These are phyloP conservation scores for Ametastegia equiseti DNA, from an alignment of 2,888 invertebrate species.

Conservation along the genomic window DNA sequence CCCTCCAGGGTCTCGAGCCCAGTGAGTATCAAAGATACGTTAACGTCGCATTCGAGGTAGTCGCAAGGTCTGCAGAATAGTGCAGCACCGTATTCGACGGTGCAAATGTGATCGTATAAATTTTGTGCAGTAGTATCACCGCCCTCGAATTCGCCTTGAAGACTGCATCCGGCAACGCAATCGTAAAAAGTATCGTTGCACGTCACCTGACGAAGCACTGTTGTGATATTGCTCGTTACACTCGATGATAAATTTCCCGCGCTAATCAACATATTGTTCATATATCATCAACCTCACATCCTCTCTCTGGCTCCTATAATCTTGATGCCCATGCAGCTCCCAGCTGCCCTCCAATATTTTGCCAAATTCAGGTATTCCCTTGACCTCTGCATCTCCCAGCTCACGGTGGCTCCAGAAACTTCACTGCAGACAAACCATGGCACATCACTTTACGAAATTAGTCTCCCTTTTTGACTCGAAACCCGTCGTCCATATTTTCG, in stretches of 20 bases:
- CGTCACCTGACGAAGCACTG: constrained; percentile 27
- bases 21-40: constrained; percentile 64
- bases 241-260: constrained; percentile 17
- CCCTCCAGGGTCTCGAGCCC: constrained; percentile 66
- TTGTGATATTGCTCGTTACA: constrained; percentile 9
- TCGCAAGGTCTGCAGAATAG: constrained; percentile 66
- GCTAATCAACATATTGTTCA: constrained; percentile 35
- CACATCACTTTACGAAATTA: not conserved
- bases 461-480: not conserved
- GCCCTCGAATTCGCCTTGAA: not conserved
- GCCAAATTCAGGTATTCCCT: not conserved
- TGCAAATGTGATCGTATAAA: constrained; percentile 65
- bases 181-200: constrained; percentile 37
- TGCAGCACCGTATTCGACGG: constrained; percentile 54
- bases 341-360: not conserved
- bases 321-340: not conserved
- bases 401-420: constrained; percentile 5
- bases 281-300: constrained; percentile 5
- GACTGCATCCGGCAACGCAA: constrained; percentile 2
- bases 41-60: constrained; percentile 61
- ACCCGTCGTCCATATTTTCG: not conserved
- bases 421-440: not conserved
- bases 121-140: not conserved
- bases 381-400: not conserved
- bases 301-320: not conserved